These are phyloP conservation scores for Allacma fusca DNA, from an alignment of 2,888 invertebrate genomes.

Conservation along the genomic window DNA sequence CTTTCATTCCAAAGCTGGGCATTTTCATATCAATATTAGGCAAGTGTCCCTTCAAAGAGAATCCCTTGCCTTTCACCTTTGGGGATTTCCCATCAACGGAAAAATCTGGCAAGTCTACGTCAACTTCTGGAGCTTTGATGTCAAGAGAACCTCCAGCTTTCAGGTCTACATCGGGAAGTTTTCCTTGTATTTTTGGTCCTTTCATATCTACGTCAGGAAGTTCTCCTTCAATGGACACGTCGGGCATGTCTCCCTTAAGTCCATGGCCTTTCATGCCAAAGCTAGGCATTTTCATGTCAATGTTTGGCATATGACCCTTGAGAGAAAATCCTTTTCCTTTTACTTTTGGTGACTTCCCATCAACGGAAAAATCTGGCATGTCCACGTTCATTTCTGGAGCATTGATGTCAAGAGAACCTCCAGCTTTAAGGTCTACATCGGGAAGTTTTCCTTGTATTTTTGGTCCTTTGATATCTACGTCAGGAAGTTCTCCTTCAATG, in stretches of 20 bases:
- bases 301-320: no score
- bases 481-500: conserved; percentile 17
- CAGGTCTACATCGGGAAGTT: neutral
- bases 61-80: no score
- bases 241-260: neutral
- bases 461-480: conserved; percentile 1
- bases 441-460: neutral
- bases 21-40: neutral
- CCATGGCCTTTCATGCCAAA: conserved; percentile 11
- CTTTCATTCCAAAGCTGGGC: neutral
- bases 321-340: no score
- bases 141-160: no score
- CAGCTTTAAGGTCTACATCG: no score
- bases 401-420: neutral
- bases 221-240: neutral
- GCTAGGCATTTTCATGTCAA: conserved; percentile 6
- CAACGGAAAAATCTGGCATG: no score
- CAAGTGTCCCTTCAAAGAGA: no score
- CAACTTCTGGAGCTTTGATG: no score
- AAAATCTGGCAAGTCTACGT: no score
- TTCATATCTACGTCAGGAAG: neutral
- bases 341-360: no score
- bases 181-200: neutral
- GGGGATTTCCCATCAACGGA: no score
- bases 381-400: neutral